phyloP scores from a whole-genome alignment of 2,113 vertebrate genomes.

The Calcarius ornatus region DNA sequence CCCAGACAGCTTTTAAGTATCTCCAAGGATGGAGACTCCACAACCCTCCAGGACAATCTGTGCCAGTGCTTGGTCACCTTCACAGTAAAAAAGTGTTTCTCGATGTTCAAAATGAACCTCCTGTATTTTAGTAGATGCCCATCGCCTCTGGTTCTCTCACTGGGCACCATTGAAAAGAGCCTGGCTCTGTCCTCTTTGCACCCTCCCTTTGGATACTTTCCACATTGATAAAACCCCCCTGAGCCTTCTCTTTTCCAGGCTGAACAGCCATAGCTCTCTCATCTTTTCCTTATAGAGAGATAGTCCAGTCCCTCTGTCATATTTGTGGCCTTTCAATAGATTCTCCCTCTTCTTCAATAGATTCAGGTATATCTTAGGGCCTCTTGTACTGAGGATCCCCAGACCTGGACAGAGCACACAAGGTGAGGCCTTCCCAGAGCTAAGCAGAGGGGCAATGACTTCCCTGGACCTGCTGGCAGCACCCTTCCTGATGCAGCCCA shows the following conservation, averaged over 20 bases:
- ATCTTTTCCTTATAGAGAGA: background rate
- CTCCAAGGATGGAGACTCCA: background rate
- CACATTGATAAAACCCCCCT: background rate
- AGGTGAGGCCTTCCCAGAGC: background rate
- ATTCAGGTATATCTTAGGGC: too few relatives aligned
- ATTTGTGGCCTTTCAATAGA: background rate
- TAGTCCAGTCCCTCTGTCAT: background rate
- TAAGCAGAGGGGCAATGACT: background rate
- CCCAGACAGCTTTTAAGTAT: background rate
- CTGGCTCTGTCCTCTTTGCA: background rate
- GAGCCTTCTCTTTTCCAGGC: background rate
- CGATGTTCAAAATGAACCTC: background rate
- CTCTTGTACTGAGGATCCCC: background rate
- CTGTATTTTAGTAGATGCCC: background rate
- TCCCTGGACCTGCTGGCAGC: background rate
- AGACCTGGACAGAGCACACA: background rate
- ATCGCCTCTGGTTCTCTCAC: background rate
- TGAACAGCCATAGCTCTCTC: background rate
- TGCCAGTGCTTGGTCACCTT: background rate
- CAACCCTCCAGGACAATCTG: background rate
- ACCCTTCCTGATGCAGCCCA: background rate
- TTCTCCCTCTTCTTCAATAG: too few relatives aligned
- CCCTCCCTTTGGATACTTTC: background rate
- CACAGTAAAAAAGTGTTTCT: background rate
- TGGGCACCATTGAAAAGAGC: background rate